These are phyloP conservation scores for Hydropotes inermis DNA, from an alignment of 2,113 vertebrate genomes.

Conservation along the genomic window DNA sequence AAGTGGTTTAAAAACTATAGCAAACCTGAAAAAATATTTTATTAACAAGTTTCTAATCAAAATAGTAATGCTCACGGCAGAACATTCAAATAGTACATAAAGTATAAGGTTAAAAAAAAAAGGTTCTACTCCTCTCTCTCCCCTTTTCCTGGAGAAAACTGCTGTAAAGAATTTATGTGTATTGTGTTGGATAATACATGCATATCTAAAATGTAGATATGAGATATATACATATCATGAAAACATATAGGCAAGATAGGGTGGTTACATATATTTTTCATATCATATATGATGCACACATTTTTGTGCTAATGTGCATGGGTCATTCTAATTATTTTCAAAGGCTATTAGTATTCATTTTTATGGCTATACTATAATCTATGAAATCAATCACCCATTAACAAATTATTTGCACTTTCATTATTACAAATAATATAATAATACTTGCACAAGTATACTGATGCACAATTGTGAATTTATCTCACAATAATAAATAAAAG, in stretches of 20 bases:
- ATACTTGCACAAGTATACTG: not conserved
- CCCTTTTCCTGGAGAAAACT: not conserved
- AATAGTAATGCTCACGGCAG: not conserved
- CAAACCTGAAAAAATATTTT: not conserved
- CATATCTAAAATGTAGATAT: not conserved
- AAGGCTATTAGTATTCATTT: not conserved
- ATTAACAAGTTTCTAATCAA: not conserved
- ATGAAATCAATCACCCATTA: not conserved
- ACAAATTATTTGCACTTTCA: not conserved
- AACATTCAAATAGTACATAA: not conserved
- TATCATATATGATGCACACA: not conserved
- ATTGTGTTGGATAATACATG: not conserved
- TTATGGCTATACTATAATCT: not conserved
- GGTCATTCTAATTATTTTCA: not conserved
- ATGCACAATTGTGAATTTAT: not conserved
- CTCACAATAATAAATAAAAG: not conserved
- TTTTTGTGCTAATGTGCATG: not conserved
- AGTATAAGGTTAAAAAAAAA: not conserved
- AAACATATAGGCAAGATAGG: not conserved
- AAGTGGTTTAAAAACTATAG: not conserved
- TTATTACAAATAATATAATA: not conserved
- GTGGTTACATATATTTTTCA: not conserved
- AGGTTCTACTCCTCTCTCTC: not conserved
- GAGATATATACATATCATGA: not conserved
- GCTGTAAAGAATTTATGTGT: not conserved